Evolutionary conservation across 2,797 vertebrate species (phyloP).

Genomic region (Syngnathus acus): DNA sequence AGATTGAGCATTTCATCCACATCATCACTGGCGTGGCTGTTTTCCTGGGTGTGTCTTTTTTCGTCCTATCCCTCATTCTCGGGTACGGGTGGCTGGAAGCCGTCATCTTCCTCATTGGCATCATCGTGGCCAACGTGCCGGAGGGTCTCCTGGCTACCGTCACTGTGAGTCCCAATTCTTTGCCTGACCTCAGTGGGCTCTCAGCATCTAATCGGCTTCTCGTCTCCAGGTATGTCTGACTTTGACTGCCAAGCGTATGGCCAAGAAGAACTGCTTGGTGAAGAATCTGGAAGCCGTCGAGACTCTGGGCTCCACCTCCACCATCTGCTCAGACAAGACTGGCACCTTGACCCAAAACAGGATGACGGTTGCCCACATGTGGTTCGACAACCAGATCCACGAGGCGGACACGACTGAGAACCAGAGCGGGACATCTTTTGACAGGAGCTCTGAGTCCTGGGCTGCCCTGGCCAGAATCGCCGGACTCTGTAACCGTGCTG

Average conservation of each 20-base stretch:
- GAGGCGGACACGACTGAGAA: constrained; percentile 89
- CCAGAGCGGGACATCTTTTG: constrained; percentile 85
- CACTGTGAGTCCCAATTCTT: constrained; percentile 73
- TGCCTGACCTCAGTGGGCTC: background rate
- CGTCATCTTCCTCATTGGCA: constrained; percentile 96
- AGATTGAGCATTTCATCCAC: constrained; percentile 96
- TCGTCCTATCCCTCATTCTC: constrained; percentile 89
- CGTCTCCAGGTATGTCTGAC: constrained; percentile 85
- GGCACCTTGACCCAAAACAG: constrained; percentile 89
- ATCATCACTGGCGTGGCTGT: constrained; percentile 96
- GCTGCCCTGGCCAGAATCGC: constrained; percentile 78
- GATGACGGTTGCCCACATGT: constrained; percentile 94
- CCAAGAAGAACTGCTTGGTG: constrained; percentile 93
- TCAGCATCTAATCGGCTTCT: too few relatives aligned
- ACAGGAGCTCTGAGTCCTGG: constrained; percentile 86
- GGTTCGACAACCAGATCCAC: constrained; percentile 92
- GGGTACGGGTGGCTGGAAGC: constrained; percentile 94
- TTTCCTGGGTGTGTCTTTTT: constrained; percentile 88
- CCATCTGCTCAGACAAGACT: constrained; percentile 88
- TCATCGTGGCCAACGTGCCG: constrained; percentile 95
- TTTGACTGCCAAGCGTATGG: constrained; percentile 95
- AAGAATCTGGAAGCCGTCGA: constrained; percentile 96
- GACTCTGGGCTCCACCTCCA: constrained; percentile 88
- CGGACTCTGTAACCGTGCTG: constrained; percentile 91
- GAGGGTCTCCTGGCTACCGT: constrained; percentile 93